Evolutionary conservation across 1,140 invertebrate species (phyloP).

Genomic region (Panonychus citri): DNA sequence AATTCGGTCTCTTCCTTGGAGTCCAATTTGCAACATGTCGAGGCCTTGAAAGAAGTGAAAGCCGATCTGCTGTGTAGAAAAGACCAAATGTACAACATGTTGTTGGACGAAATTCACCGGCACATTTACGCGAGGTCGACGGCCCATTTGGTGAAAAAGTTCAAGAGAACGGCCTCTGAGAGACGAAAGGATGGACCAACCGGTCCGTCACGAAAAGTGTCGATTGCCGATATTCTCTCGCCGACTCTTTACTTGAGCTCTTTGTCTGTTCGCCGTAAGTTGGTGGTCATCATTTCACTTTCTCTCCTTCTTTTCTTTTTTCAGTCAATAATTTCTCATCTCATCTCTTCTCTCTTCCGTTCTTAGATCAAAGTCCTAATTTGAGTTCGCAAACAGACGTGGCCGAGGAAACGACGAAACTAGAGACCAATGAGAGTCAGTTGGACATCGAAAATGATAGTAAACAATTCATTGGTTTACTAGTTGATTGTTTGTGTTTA

Average conservation of each 20-base stretch:
- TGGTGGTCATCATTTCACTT: no score
- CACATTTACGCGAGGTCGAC: slow-evolving; percentile 35
- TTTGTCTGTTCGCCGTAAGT: not conserved
- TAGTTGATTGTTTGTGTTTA: slow-evolving; percentile 61
- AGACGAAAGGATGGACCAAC: slow-evolving; percentile 10
- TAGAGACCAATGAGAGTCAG: slow-evolving; percentile 31
- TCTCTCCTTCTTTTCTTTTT: no score
- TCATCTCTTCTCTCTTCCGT: no score
- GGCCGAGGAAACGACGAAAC: slow-evolving; percentile 16
- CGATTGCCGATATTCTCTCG: slow-evolving; percentile 3
- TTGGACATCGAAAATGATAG: slow-evolving; percentile 40
- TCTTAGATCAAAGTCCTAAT: no score
- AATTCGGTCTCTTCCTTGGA: slow-evolving; percentile 3
- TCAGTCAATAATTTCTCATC: no score
- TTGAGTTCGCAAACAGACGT: not conserved
- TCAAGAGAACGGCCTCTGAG: slow-evolving; percentile 18
- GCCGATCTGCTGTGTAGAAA: slow-evolving; percentile 43
- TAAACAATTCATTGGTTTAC: slow-evolving; percentile 44
- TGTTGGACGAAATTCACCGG: slow-evolving; percentile 44
- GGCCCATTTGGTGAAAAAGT: slow-evolving; percentile 20
- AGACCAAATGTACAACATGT: slow-evolving; percentile 40
- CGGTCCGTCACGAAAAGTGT: slow-evolving; percentile 18
- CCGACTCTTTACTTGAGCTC: not conserved
- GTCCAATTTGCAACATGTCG: slow-evolving; percentile 27
- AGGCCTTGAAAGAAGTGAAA: slow-evolving; percentile 51